These are phyloP conservation scores for Odocoileus hemionus DNA, from an alignment of 2,113 vertebrate genomes.

Conservation along the genomic window DNA sequence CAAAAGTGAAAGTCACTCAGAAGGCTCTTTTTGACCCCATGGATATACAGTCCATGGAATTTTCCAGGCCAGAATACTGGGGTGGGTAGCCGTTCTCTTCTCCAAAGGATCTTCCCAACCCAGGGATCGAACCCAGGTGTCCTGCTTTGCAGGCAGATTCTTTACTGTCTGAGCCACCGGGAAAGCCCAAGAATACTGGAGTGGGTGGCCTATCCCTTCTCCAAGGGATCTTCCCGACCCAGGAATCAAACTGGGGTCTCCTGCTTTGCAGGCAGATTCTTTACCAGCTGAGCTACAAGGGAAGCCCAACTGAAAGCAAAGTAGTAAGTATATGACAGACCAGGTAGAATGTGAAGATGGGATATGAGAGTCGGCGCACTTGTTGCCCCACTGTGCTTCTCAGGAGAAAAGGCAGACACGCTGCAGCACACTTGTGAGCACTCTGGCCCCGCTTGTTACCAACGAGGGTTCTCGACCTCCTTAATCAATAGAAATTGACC, in stretches of 20 bases:
- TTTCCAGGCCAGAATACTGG: neutral
- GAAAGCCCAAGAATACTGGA: neutral
- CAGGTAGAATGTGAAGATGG: neutral
- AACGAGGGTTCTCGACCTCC: neutral
- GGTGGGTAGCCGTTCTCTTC: neutral
- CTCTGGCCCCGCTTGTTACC: neutral
- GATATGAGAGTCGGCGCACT: fast-evolving
- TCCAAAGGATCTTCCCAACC: neutral
- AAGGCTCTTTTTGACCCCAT: neutral
- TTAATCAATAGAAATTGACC: neutral
- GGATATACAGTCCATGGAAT: neutral
- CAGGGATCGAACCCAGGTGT: neutral
- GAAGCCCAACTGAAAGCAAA: neutral
- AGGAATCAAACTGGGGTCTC: neutral
- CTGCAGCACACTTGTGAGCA: fast-evolving
- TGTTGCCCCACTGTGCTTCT: fast-evolving
- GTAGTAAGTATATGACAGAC: neutral
- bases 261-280: neutral
- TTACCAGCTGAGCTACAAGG: neutral
- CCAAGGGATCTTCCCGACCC: neutral
- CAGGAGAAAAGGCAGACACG: neutral
- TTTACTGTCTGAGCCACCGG: neutral
- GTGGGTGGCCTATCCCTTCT: neutral
- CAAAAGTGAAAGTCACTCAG: neutral
- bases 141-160: neutral